Base-by-base conservation (phyloP, 1,140 invertebrate species). In the Plectus sambesii region DNA sequence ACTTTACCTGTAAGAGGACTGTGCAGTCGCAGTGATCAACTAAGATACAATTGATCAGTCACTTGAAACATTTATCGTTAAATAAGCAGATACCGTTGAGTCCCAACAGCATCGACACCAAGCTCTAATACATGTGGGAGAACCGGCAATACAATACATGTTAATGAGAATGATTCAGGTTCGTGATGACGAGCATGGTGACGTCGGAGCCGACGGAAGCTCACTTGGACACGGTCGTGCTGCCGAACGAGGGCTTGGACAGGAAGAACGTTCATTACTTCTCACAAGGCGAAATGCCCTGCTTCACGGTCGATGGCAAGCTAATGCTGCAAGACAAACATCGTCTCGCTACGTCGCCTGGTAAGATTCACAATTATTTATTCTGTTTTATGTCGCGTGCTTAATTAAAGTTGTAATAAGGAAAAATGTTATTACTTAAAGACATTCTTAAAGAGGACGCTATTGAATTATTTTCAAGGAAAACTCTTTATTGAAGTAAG, bases 171-270 rank as follows among this genome's bases (percentile, higher is more conserved):
- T 35, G 45, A 48, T 52, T 40, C 44, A 76, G 76, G 77, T 94
- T 96, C 59, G 90, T 99, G 12, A 94, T 99, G 88, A 96, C 92
- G 2, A 96, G 89, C 51, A 85, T 90, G 67, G 82, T 85, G 46
- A 99, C 93, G 3, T 82, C 83, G 64, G 78, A 82, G 55, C 77
- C 81, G 0, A 97, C 90, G 0, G 59, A 79, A 6, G 77, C 82
- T 5, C 97, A 82, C 69, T 85, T 99, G 56, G 73, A 78, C 56
- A 74, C 77, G 24, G 27, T 61, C 3, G n/a, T 25, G 47, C 53
- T 5, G 25, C 27, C 2, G 78, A 90, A 84, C 69, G 96, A 97
- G 73, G 89, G 89, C 22, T 69, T 98, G 22, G 71, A 81, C 41
- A 75, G 81, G 55, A 79, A 85, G 8, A 81, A 94, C 65, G 76